phyloP scores from a whole-genome alignment of 2,113 vertebrate genomes.

The Oxygymnocypris stewartii region DNA sequence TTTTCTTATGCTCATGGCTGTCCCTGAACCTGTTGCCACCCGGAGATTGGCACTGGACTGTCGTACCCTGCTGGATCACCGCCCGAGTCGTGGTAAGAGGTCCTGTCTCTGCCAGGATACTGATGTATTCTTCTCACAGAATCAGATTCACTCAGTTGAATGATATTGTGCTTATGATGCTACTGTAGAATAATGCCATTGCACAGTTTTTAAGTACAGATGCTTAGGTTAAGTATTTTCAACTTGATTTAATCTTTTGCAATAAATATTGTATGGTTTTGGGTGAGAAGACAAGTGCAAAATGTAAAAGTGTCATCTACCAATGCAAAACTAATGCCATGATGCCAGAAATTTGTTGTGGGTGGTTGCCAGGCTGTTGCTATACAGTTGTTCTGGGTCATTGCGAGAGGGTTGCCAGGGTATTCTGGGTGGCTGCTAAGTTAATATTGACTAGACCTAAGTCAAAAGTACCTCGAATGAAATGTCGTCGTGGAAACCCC shows the following conservation, averaged over 20 bases:
- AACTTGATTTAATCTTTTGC: neutral
- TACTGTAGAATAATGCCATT: neutral
- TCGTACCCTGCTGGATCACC: constrained; percentile 71
- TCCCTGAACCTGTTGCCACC: constrained; percentile 69
- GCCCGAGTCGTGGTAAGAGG: constrained; percentile 64
- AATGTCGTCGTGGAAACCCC: neutral
- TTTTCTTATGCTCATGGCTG: constrained; percentile 71
- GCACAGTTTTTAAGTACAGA: neutral
- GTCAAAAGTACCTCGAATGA: neutral
- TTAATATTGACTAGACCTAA: neutral
- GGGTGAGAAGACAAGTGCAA: neutral
- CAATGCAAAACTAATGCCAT: neutral
- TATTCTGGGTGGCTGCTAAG: neutral
- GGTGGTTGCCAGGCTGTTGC: neutral
- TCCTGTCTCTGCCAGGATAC: constrained; percentile 47
- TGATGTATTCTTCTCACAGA: constrained; percentile 38
- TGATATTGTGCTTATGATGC: neutral
- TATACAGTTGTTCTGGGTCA: neutral
- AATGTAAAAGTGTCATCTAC: neutral
- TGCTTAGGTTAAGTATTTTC: neutral
- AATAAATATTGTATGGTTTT: neutral
- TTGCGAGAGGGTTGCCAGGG: neutral
- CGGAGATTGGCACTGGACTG: constrained; percentile 77
- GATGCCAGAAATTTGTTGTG: neutral
- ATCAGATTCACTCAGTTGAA: neutral